Conservation (phyloP, 1,140 invertebrate genomes). For the Pectinophora gossypiella region DNA sequence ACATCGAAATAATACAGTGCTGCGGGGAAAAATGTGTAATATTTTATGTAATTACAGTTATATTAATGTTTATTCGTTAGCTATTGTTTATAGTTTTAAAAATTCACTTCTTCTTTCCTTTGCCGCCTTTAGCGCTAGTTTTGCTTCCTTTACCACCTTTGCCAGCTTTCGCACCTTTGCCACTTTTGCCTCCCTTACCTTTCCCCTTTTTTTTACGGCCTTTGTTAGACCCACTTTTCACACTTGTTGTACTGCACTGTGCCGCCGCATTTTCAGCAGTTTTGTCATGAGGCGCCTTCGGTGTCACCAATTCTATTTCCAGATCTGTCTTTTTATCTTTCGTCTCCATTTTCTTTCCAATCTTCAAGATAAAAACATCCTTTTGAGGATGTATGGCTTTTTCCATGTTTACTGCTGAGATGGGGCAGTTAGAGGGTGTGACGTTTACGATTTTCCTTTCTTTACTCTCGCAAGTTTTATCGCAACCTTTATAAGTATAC, state of each 20-base stretch:
- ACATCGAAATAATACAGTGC: too few relatives aligned
- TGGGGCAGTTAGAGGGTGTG: constrained; percentile 52
- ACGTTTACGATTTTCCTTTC: constrained; percentile 57
- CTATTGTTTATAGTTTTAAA: too few relatives aligned
- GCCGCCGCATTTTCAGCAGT: constrained; percentile 10
- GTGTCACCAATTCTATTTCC: constrained; percentile 62
- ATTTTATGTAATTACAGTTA: too few relatives aligned
- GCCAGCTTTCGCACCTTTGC: not conserved
- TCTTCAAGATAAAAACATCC: constrained; percentile 67
- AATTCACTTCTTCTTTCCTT: too few relatives aligned
- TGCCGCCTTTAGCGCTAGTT: not conserved
- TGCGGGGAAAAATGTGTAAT: too few relatives aligned
- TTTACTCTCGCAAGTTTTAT: constrained; percentile 32
- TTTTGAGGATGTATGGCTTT: constrained; percentile 50
- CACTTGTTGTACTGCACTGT: not conserved
- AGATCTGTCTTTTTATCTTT: constrained; percentile 66
- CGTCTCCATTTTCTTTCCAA: constrained; percentile 63
- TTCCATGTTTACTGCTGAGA: constrained; percentile 48
- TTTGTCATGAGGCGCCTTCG: constrained; percentile 39
- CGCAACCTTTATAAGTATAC: constrained; percentile 45
- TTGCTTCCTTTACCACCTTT: constrained; percentile 3
- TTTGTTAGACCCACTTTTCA: not conserved
- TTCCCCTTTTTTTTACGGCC: constrained; percentile 6
- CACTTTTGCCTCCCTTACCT: constrained; percentile 7
- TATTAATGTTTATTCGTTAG: too few relatives aligned